These are phyloP conservation scores for Portunus trituberculatus DNA, from an alignment of 1,140 invertebrate genomes.

Conservation along the genomic window DNA sequence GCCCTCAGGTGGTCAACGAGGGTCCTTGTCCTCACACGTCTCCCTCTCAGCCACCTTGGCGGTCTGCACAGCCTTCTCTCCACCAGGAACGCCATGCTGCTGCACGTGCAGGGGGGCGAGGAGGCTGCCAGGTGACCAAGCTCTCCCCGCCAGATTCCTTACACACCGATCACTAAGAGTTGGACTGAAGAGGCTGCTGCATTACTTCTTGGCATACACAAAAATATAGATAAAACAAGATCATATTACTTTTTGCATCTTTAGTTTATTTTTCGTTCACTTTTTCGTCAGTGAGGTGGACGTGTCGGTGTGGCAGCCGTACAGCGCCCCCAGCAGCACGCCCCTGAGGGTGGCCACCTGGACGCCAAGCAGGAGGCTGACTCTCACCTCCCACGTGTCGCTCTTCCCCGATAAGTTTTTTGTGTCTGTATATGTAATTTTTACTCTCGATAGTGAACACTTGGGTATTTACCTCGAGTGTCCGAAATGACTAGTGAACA, in stretches of 20 bases:
- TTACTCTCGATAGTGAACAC: not conserved
- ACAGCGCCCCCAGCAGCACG: not conserved
- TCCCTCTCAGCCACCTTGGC: not conserved
- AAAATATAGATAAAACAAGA: too few relatives aligned
- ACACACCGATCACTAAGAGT: too few relatives aligned
- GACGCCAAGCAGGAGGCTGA: not conserved
- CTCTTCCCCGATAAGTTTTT: conserved; percentile 31
- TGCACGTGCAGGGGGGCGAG: not conserved
- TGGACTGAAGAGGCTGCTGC: too few relatives aligned
- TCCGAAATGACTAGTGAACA: too few relatives aligned
- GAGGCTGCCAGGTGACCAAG: not conserved
- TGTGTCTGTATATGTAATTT: not conserved
- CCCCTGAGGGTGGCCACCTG: not conserved
- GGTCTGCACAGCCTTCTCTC: conserved; percentile 4
- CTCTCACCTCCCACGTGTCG: not conserved
- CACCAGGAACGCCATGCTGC: conserved; percentile 19
- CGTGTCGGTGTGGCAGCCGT: not conserved
- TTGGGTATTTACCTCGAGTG: too few relatives aligned
- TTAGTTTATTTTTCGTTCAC: not conserved
- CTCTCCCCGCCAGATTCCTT: too few relatives aligned
- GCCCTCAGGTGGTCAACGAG: conserved; percentile 42
- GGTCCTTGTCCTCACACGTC: conserved; percentile 32
- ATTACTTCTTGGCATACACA: too few relatives aligned
- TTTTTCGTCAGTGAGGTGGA: not conserved
- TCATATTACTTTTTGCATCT: not conserved